Evolutionary conservation across 2,888 invertebrate genomes (phyloP).

Genomic region (Melipona beecheii): DNA sequence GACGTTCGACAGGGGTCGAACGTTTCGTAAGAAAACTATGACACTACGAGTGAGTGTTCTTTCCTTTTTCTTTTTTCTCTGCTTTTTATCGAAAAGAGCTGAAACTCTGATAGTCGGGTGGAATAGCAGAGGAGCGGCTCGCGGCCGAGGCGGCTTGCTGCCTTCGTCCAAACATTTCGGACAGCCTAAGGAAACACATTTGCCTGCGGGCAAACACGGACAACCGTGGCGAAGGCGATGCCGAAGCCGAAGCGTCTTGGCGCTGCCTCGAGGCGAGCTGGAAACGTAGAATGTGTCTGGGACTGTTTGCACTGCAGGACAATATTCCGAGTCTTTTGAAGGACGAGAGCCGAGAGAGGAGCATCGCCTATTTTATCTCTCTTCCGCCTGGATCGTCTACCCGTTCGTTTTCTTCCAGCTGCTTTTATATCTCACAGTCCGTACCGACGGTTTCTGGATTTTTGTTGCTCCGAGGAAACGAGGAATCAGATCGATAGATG

Average conservation of each 20-base stretch:
- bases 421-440: conserved; percentile 42
- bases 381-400: conserved; percentile 34
- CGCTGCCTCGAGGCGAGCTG: conserved; percentile 74
- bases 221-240: conserved; percentile 38
- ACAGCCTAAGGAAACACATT: conserved; percentile 83
- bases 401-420: conserved; percentile 27
- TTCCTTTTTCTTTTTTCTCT: too few species aligned
- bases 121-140: conserved; percentile 46
- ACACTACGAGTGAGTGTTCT: background rate
- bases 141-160: conserved; percentile 41
- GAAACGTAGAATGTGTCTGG: conserved; percentile 80
- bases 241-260: conserved; percentile 68
- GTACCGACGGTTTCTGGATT: conserved; percentile 23
- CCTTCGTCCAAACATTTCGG: conserved; percentile 80
- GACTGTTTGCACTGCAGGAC: conserved; percentile 80
- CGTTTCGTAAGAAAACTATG: background rate
- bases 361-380: conserved; percentile 72
- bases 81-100: conserved; percentile 44
- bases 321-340: conserved; percentile 80
- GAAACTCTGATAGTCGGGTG: conserved; percentile 30
- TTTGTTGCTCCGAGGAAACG: background rate
- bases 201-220: conserved; percentile 81
- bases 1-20: background rate
- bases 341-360: conserved; percentile 71
- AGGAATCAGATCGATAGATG: background rate